A percentile compares a stretch with the other conserved stretches of the same genome.
phyloP scores from a whole-genome alignment of 2,888 invertebrate genomes.

The Adelphocoris suturalis region DNA sequence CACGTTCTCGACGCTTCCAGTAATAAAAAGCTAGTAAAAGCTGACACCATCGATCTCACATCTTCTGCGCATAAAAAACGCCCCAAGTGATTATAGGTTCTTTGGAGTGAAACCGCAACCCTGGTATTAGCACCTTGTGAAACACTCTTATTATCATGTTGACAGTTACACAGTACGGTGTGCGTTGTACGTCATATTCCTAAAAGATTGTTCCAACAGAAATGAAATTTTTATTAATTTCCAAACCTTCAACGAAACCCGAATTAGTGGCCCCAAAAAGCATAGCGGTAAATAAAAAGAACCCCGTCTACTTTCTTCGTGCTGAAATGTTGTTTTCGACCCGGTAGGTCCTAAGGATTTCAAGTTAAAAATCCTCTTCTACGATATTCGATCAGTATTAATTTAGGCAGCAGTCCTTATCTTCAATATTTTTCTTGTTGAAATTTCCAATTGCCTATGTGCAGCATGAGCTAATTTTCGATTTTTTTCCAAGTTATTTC shows the following conservation, averaged over 20 bases:
- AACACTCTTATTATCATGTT: not conserved
- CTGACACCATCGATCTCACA: conserved; percentile 7
- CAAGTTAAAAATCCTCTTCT: not conserved
- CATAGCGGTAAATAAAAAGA: not conserved
- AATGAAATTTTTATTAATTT: conserved; percentile 5
- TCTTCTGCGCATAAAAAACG: not conserved
- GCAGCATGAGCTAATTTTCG: no score
- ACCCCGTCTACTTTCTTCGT: not conserved
- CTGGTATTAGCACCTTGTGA: conserved; percentile 6
- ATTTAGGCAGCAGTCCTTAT: no score
- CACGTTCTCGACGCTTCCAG: not conserved
- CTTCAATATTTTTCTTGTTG: no score
- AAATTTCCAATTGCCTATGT: no score
- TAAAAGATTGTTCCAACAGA: not conserved
- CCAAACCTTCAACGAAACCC: not conserved
- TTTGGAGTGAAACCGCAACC: not conserved
- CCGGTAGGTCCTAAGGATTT: not conserved
- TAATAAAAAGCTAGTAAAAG: conserved; percentile 3
- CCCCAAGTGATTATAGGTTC: conserved; percentile 3
- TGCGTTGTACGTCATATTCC: not conserved
- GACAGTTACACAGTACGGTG: not conserved
- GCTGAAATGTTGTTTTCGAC: conserved; percentile 10
- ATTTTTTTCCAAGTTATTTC: no score
- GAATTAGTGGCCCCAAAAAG: not conserved
- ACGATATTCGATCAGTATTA: not conserved